A percentile compares a stretch with the other conserved stretches of the same genome.
These are phyloP conservation scores for Toxotes chatareus DNA, from an alignment of 2,113 vertebrate genomes.

Conservation along the genomic window DNA sequence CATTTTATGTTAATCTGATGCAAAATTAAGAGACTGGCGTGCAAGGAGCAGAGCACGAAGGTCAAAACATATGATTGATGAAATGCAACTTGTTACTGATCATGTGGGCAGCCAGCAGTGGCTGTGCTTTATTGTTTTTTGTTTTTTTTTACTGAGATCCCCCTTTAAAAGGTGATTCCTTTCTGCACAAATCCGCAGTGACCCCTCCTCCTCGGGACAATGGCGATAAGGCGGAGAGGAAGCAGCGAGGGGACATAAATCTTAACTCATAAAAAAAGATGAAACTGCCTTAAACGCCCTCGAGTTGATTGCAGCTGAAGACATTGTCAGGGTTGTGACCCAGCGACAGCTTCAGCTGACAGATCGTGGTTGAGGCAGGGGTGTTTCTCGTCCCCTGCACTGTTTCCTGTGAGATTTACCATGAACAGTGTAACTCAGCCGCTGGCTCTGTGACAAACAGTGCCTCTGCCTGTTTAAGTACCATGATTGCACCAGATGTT, in stretches of 20 bases:
- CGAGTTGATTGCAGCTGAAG: conserved; percentile 12
- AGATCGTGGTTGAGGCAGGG: background rate
- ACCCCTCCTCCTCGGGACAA: conserved; percentile 57
- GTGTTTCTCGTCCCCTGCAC: conserved; percentile 16
- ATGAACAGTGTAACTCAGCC: conserved; percentile 5
- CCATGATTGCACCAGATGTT: conserved; percentile 47
- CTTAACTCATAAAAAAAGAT: conserved; percentile 34
- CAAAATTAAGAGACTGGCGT: conserved; percentile 35
- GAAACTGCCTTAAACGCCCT: conserved; percentile 7
- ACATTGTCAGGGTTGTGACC: conserved; percentile 18
- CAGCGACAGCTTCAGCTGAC: background rate
- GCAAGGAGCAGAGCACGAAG: conserved; percentile 25
- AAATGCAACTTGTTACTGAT: conserved; percentile 19
- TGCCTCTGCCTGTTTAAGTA: conserved; percentile 37
- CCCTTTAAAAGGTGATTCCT: conserved; percentile 39
- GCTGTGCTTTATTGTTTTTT: background rate
- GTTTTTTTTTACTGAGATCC: conserved; percentile 13
- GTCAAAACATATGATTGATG: conserved; percentile 33
- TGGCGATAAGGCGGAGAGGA: background rate
- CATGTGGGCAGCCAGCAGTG: conserved; percentile 12
- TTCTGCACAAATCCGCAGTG: conserved; percentile 52
- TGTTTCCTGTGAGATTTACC: conserved; percentile 36
- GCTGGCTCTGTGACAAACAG: conserved; percentile 38
- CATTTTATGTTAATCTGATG: conserved; percentile 50
- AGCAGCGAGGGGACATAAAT: conserved; percentile 26